These are phyloP conservation scores for Rhagoletis pomonella DNA, from an alignment of 1,140 invertebrate species.

Conservation along the genomic window DNA sequence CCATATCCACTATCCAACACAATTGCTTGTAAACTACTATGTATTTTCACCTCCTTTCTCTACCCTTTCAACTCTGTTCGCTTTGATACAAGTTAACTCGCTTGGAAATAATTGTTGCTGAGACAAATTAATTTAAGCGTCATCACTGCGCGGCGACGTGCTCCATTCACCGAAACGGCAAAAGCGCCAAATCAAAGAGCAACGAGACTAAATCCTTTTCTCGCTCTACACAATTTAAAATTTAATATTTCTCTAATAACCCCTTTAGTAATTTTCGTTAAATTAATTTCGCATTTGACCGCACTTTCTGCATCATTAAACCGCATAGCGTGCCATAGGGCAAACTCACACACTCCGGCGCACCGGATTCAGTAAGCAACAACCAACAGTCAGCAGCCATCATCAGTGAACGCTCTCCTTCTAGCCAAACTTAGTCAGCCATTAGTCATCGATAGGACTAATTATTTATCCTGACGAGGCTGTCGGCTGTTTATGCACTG, in stretches of 20 bases:
- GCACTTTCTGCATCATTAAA: constrained; percentile 22
- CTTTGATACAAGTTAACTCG: neutral
- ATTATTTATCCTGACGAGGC: neutral
- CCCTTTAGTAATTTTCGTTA: neutral
- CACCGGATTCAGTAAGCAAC: neutral
- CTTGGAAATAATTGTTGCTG: constrained; percentile 43
- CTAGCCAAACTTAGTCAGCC: neutral
- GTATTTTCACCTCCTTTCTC: too few relatives aligned
- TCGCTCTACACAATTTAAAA: neutral
- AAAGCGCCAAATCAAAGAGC: neutral
- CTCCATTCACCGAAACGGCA: neutral
- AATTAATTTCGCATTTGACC: constrained; percentile 36
- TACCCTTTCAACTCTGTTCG: neutral
- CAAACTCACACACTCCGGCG: too few relatives aligned
- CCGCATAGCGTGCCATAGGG: neutral
- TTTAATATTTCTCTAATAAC: neutral
- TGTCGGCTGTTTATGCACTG: neutral
- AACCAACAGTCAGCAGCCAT: neutral
- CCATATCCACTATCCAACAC: neutral
- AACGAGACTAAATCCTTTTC: neutral
- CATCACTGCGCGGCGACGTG: neutral
- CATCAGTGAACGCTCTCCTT: neutral
- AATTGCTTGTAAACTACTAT: too few relatives aligned
- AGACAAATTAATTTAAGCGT: constrained; percentile 42
- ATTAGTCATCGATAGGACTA: neutral